phyloP scores from a whole-genome alignment of 1,140 invertebrate species.

The Drosophila yakuba region DNA sequence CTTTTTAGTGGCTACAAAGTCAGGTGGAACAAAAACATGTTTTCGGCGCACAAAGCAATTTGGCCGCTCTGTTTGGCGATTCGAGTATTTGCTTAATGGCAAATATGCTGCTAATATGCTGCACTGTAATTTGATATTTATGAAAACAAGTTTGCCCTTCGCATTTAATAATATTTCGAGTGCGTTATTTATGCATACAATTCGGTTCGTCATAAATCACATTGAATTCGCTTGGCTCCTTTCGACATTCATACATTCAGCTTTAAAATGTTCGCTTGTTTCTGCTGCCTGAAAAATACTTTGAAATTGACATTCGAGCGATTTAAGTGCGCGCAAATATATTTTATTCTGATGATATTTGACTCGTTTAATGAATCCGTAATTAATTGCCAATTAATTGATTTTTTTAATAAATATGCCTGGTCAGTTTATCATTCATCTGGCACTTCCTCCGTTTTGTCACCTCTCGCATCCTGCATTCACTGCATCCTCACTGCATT shows the following conservation, averaged over 20 bases:
- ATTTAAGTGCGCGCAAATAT: neutral
- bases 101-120: slow-evolving; percentile 16
- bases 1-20: slow-evolving; percentile 37
- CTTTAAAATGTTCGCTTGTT: neutral
- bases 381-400: slow-evolving; percentile 62
- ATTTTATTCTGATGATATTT: slow-evolving; percentile 17
- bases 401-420: slow-evolving; percentile 37
- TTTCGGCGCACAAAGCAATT: slow-evolving; percentile 23
- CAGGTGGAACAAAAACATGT: slow-evolving; percentile 15
- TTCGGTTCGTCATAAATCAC: neutral
- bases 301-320: neutral
- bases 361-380: slow-evolving; percentile 40
- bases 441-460: slow-evolving; percentile 34
- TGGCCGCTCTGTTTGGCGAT: slow-evolving; percentile 16
- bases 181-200: slow-evolving; percentile 15
- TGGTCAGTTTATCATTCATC: slow-evolving; percentile 19
- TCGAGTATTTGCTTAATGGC: slow-evolving; percentile 13
- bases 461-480: slow-evolving; percentile 23
- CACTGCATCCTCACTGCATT: neutral
- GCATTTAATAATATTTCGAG: neutral
- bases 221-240: neutral
- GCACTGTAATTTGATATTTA: slow-evolving; percentile 32
- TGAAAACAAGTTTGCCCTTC: slow-evolving; percentile 1
- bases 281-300: too few relatives aligned
- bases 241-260: neutral